These are phyloP conservation scores for Bradypodion ventrale DNA, from an alignment of 2,797 vertebrate species.

Conservation along the genomic window DNA sequence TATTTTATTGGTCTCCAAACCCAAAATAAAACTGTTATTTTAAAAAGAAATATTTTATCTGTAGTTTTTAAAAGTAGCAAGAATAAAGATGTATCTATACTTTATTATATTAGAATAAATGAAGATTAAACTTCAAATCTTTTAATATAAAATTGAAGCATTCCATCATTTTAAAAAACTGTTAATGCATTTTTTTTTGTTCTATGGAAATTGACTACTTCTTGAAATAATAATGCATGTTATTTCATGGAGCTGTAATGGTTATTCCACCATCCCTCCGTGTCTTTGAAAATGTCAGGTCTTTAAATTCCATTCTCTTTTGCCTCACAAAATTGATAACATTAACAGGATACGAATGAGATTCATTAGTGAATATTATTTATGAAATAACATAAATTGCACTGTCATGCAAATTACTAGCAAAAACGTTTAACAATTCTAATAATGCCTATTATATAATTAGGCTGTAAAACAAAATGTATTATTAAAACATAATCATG, in stretches of 20 bases:
- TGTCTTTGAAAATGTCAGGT: slow-evolving; percentile 32
- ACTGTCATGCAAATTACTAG: slow-evolving; percentile 17
- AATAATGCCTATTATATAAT: not conserved
- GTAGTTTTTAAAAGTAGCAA: no score
- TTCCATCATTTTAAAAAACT: not conserved
- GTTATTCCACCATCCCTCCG: slow-evolving; percentile 25
- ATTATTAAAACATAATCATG: slow-evolving; percentile 25
- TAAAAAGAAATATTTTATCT: slow-evolving; percentile 2
- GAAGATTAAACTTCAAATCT: slow-evolving; percentile 27
- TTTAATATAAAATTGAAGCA: slow-evolving; percentile 17
- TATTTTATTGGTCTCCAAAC: not conserved
- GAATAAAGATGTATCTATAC: slow-evolving; percentile 3
- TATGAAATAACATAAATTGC: slow-evolving; percentile 7
- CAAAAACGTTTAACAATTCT: not conserved
- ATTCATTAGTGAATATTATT: not conserved
- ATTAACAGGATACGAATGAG: not conserved
- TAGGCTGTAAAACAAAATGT: slow-evolving; percentile 33
- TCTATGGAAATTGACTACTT: not conserved
- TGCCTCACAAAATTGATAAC: slow-evolving; percentile 24
- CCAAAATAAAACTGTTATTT: not conserved
- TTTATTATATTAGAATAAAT: slow-evolving; percentile 37
- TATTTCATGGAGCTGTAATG: not conserved
- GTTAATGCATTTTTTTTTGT: not conserved
- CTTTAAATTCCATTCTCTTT: slow-evolving; percentile 33
- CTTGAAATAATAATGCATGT: not conserved